Base-by-base conservation (phyloP, 2,888 invertebrate species). In the Amphipoea oculea region DNA sequence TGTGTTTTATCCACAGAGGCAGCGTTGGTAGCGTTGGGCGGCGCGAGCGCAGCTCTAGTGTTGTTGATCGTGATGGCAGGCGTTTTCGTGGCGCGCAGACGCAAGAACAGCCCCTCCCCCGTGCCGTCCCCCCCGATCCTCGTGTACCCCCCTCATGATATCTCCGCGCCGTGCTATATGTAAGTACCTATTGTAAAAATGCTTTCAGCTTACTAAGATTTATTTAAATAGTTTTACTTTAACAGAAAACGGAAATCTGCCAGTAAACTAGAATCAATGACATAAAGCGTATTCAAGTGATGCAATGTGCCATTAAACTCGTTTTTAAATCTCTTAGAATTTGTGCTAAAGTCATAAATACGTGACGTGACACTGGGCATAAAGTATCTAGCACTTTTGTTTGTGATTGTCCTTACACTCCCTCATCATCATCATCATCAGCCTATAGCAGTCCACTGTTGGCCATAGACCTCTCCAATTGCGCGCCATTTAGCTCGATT, bases 101-200 rank as follows among this genome's bases (percentile, higher is more conserved):
- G 96, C 82, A 96, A 97, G 91, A 97, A 97, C 87, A 96, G 97
- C 88, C 96, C 96, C 12, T 96, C 96, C 23, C 96, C 96, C 0
- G 94, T 88, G 1, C 96, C 96, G 0, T 97, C 97, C 0, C 97
- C 97, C 1, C 97, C 97, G 57, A 97, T 98, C 83, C 95, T 98
- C 73, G 97, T 98, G 83, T 98, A 97, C 93, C 98, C 98, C 0
- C 97, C 98, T 12, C 97, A 97, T 86, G 97, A 98, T 86, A 97
- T 98, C 76, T 91, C 96, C 12, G 96, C 97, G 1, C 97, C 98
- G 1, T 97, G 97, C 88, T 98, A 97, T 87, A 94, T 98, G 98
- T 98, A 95, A 97, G 98, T 97, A 88, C 2, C 4, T n/a, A 57
- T n/a, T 57, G 11, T 23, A 40, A 40, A 40, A 40, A 60, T 3